A percentile compares a stretch with the other conserved stretches of the same genome.
These are phyloP conservation scores for Tanaodytes sp. DNA, from an alignment of 2,888 invertebrate genomes.

Conservation along the genomic window DNA sequence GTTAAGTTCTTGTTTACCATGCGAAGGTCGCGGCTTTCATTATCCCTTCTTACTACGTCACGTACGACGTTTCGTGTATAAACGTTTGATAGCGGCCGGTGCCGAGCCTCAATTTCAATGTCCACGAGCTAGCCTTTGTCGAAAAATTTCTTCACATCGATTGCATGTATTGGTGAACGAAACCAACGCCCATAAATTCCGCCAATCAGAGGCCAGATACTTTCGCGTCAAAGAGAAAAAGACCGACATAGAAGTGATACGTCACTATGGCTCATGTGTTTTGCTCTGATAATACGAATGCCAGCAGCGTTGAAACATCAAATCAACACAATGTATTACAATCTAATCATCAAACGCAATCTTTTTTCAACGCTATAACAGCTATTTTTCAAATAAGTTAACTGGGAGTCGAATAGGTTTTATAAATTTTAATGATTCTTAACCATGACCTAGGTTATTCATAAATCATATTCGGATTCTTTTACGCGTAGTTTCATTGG, in stretches of 20 bases:
- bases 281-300: neutral
- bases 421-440: neutral
- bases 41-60: too few species aligned
- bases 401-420: neutral
- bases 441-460: constrained; percentile 11
- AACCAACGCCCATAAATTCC: constrained; percentile 14
- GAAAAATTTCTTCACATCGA: constrained; percentile 41
- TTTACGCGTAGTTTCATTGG: neutral
- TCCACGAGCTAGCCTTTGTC: too few species aligned
- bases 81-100: too few species aligned
- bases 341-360: neutral
- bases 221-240: neutral
- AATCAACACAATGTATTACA: neutral
- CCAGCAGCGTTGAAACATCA: neutral
- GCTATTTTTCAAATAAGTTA: neutral
- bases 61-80: too few species aligned
- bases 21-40: too few species aligned
- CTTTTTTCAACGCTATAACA: neutral
- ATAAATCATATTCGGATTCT: neutral
- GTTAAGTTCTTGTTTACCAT: too few species aligned
- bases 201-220: constrained; percentile 20
- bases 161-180: constrained; percentile 38
- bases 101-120: too few species aligned
- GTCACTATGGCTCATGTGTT: constrained; percentile 4
- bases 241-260: neutral